Evolutionary conservation across 2,113 vertebrate species (phyloP).

Genomic region (Alligator sinensis): DNA sequence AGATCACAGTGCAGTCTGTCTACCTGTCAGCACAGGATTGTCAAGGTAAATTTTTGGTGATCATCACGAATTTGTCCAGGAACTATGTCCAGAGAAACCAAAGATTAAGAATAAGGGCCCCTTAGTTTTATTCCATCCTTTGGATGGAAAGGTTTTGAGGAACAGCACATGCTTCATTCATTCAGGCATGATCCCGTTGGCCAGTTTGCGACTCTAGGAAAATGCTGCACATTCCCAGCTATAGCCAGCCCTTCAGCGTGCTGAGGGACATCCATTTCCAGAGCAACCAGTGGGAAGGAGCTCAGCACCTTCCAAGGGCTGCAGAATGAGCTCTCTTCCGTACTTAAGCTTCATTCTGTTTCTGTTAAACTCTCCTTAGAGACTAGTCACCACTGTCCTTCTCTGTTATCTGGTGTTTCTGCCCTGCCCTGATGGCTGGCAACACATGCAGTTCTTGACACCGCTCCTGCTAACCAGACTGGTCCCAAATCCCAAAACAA

Average conservation of each 20-base stretch:
- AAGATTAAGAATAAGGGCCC: neutral
- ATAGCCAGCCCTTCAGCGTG: too few relatives aligned
- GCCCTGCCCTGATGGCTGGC: neutral
- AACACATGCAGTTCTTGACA: rapidly evolving
- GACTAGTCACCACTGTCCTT: neutral
- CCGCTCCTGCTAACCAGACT: neutral
- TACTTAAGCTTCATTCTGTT: neutral
- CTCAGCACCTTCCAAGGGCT: neutral
- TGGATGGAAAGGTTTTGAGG: neutral
- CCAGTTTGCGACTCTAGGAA: neutral
- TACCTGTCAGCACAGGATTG: rapidly evolving
- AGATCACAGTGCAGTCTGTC: neutral
- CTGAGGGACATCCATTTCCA: neutral
- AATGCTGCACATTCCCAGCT: neutral
- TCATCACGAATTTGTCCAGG: neutral
- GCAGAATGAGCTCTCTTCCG: neutral
- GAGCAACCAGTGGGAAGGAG: neutral
- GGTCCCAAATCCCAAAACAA: neutral
- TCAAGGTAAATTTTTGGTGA: neutral
- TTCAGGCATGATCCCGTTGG: neutral
- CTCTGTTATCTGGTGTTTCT: rapidly evolving
- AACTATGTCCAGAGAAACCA: neutral
- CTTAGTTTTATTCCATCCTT: neutral
- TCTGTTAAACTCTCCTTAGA: neutral
- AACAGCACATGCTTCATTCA: neutral